These are phyloP conservation scores for Parthenolecanium corni DNA, from an alignment of 2,888 invertebrate genomes.

Conservation along the genomic window DNA sequence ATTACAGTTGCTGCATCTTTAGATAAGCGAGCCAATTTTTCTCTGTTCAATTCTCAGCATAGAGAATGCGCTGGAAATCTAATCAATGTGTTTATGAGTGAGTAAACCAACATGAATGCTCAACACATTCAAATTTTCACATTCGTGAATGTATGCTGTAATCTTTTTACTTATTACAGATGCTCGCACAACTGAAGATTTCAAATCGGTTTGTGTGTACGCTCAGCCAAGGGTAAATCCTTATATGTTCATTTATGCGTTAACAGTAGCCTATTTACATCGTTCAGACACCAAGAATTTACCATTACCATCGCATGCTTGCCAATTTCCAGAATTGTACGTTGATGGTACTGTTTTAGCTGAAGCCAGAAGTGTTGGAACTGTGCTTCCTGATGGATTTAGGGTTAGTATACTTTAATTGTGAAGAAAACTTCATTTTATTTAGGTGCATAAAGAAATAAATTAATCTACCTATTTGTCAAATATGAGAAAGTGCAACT, in stretches of 20 bases:
- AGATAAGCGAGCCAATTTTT: constrained; percentile 55
- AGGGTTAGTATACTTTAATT: constrained; percentile 45
- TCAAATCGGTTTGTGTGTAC: constrained; percentile 56
- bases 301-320: constrained; percentile 58
- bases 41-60: constrained; percentile 60
- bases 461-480: too few relatives aligned
- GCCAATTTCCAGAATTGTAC: constrained; percentile 72
- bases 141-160: background rate
- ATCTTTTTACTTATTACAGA: constrained; percentile 40
- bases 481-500: too few relatives aligned
- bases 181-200: constrained; percentile 57
- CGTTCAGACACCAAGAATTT: constrained; percentile 58
- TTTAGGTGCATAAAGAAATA: too few relatives aligned
- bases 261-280: constrained; percentile 63
- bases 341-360: constrained; percentile 61
- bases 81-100: constrained; percentile 56
- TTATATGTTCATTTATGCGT: constrained; percentile 65
- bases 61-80: constrained; percentile 57
- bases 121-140: background rate
- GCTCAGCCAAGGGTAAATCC: constrained; percentile 65
- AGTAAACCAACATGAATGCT: constrained; percentile 35
- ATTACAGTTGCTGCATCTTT: constrained; percentile 50
- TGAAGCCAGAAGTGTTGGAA: constrained; percentile 56
- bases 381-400: constrained; percentile 48
- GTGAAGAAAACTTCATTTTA: background rate